These are phyloP conservation scores for Nothocercus julius DNA, from an alignment of 2,113 vertebrate genomes.

Conservation along the genomic window DNA sequence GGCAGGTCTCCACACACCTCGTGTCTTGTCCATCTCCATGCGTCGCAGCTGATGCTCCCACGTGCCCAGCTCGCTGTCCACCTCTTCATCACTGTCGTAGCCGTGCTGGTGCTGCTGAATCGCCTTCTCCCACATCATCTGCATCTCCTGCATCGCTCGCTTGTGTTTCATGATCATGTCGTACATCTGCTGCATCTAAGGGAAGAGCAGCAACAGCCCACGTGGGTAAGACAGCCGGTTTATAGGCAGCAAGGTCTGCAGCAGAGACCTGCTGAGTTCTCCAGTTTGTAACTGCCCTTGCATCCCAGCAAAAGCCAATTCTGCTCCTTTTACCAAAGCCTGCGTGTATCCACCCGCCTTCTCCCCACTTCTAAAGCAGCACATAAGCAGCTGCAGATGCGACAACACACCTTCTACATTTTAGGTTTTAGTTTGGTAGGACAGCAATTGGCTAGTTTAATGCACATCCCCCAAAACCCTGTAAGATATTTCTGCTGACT, in stretches of 20 bases:
- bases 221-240: background rate
- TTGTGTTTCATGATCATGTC: constrained; percentile 99
- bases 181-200: constrained; percentile 98
- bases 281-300: background rate
- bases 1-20: constrained; percentile 73
- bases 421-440: background rate
- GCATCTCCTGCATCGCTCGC: constrained; percentile 95
- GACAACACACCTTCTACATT: background rate
- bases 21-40: constrained; percentile 98
- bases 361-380: background rate
- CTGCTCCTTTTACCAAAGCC: too few relatives aligned
- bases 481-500: background rate
- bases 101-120: constrained; percentile 91
- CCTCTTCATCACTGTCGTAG: constrained; percentile 96
- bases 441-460: background rate
- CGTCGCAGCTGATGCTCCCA: constrained; percentile 96
- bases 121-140: constrained; percentile 94
- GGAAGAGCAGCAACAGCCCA: background rate
- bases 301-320: rapidly evolving
- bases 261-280: background rate
- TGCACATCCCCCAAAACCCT: background rate
- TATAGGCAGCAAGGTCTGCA: background rate
- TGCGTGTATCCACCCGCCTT: rapidly evolving
- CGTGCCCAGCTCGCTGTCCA: constrained; percentile 88
- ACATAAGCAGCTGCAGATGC: background rate